A percentile compares a stretch with the other conserved stretches of the same genome.
phyloP scores from a whole-genome alignment of 2,888 invertebrate species.

The Mythimna lalbum region DNA sequence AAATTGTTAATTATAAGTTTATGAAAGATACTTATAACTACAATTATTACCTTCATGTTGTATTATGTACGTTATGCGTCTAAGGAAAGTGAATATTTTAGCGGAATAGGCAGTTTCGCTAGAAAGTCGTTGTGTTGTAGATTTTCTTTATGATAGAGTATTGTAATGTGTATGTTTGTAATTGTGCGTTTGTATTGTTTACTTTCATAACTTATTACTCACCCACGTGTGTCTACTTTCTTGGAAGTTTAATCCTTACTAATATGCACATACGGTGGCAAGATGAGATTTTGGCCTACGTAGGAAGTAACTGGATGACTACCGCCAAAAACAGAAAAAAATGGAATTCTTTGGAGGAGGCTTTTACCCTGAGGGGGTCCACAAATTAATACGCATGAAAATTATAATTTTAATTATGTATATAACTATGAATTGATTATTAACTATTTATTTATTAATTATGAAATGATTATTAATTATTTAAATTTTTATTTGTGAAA shows the following conservation, averaged over 20 bases:
- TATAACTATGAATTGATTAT: no score
- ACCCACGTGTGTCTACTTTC: not conserved
- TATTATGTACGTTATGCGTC: conserved; percentile 25
- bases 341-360: no score
- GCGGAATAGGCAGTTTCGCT: conserved; percentile 37
- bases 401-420: no score
- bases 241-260: not conserved
- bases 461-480: no score
- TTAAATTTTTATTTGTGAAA: no score
- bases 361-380: no score
- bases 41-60: conserved; percentile 6
- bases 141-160: conserved; percentile 51
- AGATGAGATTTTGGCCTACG: no score
- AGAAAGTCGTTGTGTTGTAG: conserved; percentile 49
- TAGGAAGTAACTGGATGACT: no score
- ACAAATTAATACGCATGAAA: no score
- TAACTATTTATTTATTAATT: no score
- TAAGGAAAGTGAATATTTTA: conserved; percentile 39
- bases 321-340: no score
- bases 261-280: no score
- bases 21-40: not conserved
- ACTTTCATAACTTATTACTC: conserved; percentile 31
- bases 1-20: conserved; percentile 3
- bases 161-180: conserved; percentile 7
- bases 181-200: conserved; percentile 22